A percentile compares a stretch with the other conserved stretches of the same genome.
phyloP scores from a whole-genome alignment of 2,797 vertebrate species.

The Mastacembelus armatus region DNA sequence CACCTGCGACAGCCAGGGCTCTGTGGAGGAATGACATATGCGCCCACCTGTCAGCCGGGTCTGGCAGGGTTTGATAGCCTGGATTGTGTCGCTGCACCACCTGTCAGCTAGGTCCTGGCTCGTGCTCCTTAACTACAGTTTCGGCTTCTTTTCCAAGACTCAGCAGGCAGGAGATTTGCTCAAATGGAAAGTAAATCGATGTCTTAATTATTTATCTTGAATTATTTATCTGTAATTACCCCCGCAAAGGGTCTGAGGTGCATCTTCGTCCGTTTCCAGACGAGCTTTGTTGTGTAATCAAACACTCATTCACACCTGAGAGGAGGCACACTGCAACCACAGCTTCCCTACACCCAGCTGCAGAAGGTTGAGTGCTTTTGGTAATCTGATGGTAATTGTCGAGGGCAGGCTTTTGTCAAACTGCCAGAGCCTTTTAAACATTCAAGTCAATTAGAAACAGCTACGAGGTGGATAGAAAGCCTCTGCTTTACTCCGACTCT shows the following conservation, averaged over 20 bases:
- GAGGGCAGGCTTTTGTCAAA: constrained; percentile 53
- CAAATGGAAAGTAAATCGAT: constrained; percentile 32
- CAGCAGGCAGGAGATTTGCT: constrained; percentile 8
- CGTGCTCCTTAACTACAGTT: neutral
- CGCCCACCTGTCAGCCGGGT: constrained; percentile 50
- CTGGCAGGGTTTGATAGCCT: constrained; percentile 47
- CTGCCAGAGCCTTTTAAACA: constrained; percentile 58
- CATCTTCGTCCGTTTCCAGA: neutral
- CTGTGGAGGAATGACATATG: constrained; percentile 47
- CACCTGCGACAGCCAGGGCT: constrained; percentile 54
- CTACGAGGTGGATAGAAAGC: constrained; percentile 16
- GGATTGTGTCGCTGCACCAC: constrained; percentile 17
- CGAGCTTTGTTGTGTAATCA: constrained; percentile 8
- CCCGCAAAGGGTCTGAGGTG: neutral
- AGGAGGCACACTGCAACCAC: neutral
- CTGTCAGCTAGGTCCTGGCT: constrained; percentile 31
- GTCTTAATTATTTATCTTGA: constrained; percentile 23
- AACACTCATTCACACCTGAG: constrained; percentile 21
- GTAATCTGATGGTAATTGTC: constrained; percentile 59
- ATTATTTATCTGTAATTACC: constrained; percentile 33
- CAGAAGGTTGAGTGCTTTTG: constrained; percentile 25
- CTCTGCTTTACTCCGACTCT: neutral
- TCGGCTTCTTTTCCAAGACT: constrained; percentile 2
- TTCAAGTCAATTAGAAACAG: constrained; percentile 33
- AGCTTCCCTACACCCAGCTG: neutral